Evolutionary conservation across 2,888 invertebrate species (phyloP), one percentile per base, ranked within the genome.

Genomic region (Limenitis camilla): DNA sequence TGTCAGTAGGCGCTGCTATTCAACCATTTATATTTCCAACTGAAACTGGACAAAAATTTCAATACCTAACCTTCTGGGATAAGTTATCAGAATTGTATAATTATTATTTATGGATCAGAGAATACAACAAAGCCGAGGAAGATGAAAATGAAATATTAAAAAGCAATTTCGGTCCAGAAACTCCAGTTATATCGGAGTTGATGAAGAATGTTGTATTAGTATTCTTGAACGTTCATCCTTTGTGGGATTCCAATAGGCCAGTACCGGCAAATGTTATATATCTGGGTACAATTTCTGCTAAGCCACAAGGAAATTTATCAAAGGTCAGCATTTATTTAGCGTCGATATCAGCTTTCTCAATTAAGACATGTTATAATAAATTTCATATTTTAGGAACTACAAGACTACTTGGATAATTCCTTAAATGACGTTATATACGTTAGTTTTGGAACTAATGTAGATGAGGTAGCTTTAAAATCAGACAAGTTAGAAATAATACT

Each of bases 21-120:
- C 71, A 76, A 49, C 72, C 73, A 0, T 33, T 74, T 1, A 49
- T 76, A 0, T 75, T 72, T 40, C 72, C 74, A 3, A 6, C n/a
- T 1, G 3, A 4, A 5, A 6, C 61, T 0, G 57, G 52, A 4
- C 62, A 64, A n/a, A 68, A 53, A 48, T 6, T 70, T 1, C 64
- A 64, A 32, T 71, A 72, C 50, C 52, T 74, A 1, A 61, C 63
- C 1, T n/a, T 58, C n/a, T 67, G 62, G 64, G 72, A 73, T 1
- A 74, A 72, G 52, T 9, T 72, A 2, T 35, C 38, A 5, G 63
- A 69, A 50, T 9, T 68, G 0, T 67, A 63, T 31, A 41, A n/a
- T 5, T 50, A 62, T 33, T 66, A 62, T 19, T 19, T 19, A 45
- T 40, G 48, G 10, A 0, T 56, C 0, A 7, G 36, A 1, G 50